phyloP scores from a whole-genome alignment of 2,888 invertebrate genomes.

The Caenorhabditis virilis region DNA sequence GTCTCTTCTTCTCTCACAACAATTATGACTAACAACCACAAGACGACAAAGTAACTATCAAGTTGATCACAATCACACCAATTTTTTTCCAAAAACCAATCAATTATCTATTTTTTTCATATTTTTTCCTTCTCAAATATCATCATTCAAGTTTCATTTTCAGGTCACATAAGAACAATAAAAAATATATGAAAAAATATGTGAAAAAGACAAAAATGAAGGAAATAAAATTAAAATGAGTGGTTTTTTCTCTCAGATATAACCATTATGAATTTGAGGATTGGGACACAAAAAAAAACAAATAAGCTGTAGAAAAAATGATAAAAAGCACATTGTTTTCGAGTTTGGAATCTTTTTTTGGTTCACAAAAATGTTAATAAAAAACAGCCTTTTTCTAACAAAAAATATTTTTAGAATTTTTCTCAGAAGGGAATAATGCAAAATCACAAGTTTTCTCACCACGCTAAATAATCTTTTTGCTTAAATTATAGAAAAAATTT shows the following conservation, averaged over 20 bases:
- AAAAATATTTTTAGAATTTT: not conserved
- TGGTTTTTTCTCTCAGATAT: not conserved
- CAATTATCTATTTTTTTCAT: not conserved
- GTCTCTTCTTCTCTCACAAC: not conserved
- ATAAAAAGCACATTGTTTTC: not conserved
- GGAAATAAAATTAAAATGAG: not conserved
- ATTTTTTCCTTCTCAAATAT: not conserved
- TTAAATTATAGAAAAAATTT: not conserved
- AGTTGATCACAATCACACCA: not conserved
- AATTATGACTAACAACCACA: no score
- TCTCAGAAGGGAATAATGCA: conserved; percentile 14
- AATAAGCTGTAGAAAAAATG: conserved; percentile 3
- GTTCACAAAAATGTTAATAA: no score
- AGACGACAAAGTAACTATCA: no score
- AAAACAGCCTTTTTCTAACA: no score
- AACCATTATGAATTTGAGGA: not conserved
- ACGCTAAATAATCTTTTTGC: conserved; percentile 31
- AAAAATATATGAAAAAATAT: not conserved
- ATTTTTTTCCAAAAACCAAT: not conserved
- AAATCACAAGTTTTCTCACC: conserved; percentile 47
- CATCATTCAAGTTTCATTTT: not conserved
- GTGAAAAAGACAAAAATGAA: not conserved
- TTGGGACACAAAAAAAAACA: conserved; percentile 4
- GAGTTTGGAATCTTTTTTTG: no score
- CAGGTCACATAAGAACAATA: not conserved